phyloP scores from a whole-genome alignment of 1,140 invertebrate species.

The Brachystomella parvula region DNA sequence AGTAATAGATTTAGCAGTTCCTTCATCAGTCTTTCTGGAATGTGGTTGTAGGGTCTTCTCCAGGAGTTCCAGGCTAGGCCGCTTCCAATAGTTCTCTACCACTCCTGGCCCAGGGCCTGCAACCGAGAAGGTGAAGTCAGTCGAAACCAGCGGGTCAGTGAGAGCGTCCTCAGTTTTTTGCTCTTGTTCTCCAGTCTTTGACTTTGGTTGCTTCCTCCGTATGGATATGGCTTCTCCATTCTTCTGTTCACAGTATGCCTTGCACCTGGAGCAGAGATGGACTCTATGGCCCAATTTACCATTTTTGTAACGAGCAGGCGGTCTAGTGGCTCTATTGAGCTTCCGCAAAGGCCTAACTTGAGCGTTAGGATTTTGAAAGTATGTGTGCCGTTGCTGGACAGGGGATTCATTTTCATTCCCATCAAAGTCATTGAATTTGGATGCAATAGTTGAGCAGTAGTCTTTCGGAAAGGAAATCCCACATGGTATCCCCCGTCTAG shows the following conservation, averaged over 20 bases:
- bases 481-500: slow-evolving; percentile 32
- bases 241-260: slow-evolving; percentile 27
- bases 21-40: background rate
- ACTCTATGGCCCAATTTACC: slow-evolving; percentile 22
- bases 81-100: slow-evolving; percentile 33
- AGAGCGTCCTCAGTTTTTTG: too few relatives aligned
- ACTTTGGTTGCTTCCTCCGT: background rate
- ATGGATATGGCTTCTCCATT: background rate
- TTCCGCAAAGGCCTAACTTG: slow-evolving; percentile 11
- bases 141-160: background rate
- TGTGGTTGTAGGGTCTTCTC: background rate
- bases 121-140: background rate
- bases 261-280: slow-evolving; percentile 34
- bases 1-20: background rate
- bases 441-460: slow-evolving; percentile 15
- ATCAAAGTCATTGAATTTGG: background rate
- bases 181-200: background rate
- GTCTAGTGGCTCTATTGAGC: slow-evolving; percentile 28
- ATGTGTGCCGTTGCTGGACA: slow-evolving; percentile 26
- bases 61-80: slow-evolving; percentile 8
- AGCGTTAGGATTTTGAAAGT: slow-evolving; percentile 21
- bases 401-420: slow-evolving; percentile 19
- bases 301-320: slow-evolving; percentile 35
- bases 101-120: slow-evolving; percentile 2
- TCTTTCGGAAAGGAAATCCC: slow-evolving; percentile 37